phyloP scores from a whole-genome alignment of 2,797 vertebrate genomes.

The Tamandua tetradactyla region DNA sequence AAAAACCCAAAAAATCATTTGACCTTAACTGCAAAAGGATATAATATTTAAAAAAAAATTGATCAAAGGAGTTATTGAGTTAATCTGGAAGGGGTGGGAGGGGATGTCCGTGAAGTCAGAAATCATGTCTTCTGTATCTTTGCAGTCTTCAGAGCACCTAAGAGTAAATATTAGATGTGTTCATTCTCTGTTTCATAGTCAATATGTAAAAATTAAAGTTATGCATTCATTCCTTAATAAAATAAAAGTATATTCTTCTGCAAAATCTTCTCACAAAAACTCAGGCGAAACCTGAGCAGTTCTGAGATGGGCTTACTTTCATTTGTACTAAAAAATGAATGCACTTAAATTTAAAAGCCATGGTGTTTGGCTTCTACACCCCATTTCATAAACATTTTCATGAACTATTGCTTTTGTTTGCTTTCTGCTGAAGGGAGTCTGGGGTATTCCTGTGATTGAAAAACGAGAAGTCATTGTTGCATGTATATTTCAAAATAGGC shows the following conservation, averaged over 20 bases:
- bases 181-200: neutral
- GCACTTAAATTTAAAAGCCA: constrained; percentile 34
- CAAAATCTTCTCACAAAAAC: neutral
- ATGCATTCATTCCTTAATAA: neutral
- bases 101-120: neutral
- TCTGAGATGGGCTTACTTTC: constrained; percentile 26
- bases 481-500: constrained; percentile 51
- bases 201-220: neutral
- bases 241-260: constrained; percentile 3
- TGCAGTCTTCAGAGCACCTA: neutral
- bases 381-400: constrained; percentile 58
- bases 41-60: neutral
- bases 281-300: neutral
- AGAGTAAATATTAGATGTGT: neutral
- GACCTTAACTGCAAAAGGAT: neutral
- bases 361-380: constrained; percentile 27
- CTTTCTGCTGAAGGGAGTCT: neutral
- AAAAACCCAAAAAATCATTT: neutral
- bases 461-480: constrained; percentile 7
- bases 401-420: constrained; percentile 60
- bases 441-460: constrained; percentile 40
- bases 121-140: neutral
- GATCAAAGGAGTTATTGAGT: neutral
- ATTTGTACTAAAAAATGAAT: constrained; percentile 44
- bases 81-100: neutral